Conservation (phyloP, 2,888 invertebrate genomes). For the Onthophagus sagittarius region DNA sequence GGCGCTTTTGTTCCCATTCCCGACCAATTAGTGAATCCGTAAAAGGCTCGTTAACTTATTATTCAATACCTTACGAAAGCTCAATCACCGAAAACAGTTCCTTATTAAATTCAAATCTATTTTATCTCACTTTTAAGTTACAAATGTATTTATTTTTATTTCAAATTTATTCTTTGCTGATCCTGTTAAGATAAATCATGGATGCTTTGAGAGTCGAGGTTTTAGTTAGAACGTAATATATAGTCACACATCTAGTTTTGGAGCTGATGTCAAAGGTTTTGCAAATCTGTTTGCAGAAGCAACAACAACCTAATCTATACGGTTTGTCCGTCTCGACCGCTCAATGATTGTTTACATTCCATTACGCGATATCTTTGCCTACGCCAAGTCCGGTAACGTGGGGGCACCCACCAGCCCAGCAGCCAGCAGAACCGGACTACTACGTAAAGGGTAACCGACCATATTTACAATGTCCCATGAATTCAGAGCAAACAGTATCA, state of each 20-base stretch:
- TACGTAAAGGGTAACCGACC: conserved; percentile 17
- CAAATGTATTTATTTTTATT: neutral
- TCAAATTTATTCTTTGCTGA: neutral
- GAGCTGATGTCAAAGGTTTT: conserved; percentile 1
- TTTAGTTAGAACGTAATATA: too few relatives aligned
- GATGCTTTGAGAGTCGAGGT: neutral
- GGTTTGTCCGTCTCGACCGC: conserved; percentile 1
- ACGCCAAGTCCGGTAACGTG: conserved; percentile 23
- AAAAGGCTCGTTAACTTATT: conserved; percentile 41
- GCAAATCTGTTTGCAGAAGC: conserved; percentile 8
- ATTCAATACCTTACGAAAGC: conserved; percentile 39
- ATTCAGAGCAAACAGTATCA: conserved; percentile 37
- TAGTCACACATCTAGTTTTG: neutral
- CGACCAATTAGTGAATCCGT: conserved; percentile 40
- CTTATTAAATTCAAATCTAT: neutral
- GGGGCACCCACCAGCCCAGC: neutral
- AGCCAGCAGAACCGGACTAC: neutral
- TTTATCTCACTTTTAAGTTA: neutral
- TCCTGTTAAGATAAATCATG: neutral
- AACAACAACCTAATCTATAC: conserved; percentile 11
- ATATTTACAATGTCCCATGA: conserved; percentile 37
- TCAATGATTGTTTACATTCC: conserved; percentile 39
- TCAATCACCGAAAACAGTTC: conserved; percentile 31
- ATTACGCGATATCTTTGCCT: conserved; percentile 41
- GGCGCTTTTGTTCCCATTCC: conserved; percentile 38